Conservation (phyloP, 2,797 vertebrate genomes). For the Pagetopsis macropterus region DNA sequence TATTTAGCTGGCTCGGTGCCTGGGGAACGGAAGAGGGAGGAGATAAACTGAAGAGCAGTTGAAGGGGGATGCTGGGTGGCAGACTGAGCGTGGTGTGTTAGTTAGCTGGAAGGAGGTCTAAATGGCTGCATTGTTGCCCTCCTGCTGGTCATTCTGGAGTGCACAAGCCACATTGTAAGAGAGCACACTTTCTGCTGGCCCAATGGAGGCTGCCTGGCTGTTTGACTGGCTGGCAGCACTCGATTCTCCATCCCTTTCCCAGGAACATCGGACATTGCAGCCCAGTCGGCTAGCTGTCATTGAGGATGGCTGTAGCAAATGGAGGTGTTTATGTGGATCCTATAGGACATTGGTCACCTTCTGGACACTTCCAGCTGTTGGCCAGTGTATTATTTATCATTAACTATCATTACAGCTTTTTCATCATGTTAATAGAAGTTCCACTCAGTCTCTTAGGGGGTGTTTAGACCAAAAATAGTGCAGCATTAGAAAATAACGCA, state of each 20-base stretch:
- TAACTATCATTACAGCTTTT: conserved; percentile 3
- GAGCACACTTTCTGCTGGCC: conserved; percentile 57
- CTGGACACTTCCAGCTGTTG: conserved; percentile 33
- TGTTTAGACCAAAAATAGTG: conserved; percentile 9
- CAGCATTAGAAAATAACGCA: not conserved
- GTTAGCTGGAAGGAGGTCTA: conserved; percentile 39
- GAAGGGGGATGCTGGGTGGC: conserved; percentile 30
- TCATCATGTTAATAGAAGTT: not conserved
- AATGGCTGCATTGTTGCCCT: conserved; percentile 54
- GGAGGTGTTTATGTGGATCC: conserved; percentile 42
- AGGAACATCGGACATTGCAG: conserved; percentile 17
- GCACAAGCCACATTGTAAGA: conserved; percentile 56
- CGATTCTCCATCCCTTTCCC: conserved; percentile 47
- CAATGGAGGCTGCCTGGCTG: conserved; percentile 48
- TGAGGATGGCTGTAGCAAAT: conserved; percentile 44
- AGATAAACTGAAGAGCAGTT: conserved; percentile 18
- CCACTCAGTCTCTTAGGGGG: not conserved
- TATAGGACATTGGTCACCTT: conserved; percentile 42
- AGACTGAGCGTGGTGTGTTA: conserved; percentile 30
- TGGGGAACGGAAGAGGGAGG: conserved; percentile 10
- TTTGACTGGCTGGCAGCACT: conserved; percentile 50
- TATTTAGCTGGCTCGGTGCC: conserved; percentile 45
- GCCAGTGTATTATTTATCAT: conserved; percentile 31
- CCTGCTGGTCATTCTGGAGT: conserved; percentile 55
- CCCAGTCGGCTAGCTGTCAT: conserved; percentile 43